A percentile compares a stretch with the other conserved stretches of the same genome.
phyloP scores from a whole-genome alignment of 2,113 vertebrate species.

The Eulemur macaco region DNA sequence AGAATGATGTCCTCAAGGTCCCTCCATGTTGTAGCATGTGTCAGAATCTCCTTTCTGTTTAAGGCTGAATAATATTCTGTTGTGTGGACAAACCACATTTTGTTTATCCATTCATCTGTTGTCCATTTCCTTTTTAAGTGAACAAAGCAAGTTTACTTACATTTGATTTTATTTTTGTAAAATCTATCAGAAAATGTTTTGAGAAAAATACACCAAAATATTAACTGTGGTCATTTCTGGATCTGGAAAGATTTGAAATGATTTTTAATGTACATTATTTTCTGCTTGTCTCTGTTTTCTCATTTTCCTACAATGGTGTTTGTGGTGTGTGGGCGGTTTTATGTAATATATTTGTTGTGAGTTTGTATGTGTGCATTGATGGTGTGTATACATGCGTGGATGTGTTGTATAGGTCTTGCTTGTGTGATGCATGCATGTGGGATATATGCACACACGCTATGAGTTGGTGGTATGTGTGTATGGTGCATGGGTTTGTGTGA shows the following conservation, averaged over 20 bases:
- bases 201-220: background rate
- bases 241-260: background rate
- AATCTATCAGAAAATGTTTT: background rate
- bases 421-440: background rate
- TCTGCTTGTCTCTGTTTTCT: background rate
- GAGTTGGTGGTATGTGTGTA: background rate
- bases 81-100: background rate
- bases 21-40: background rate
- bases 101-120: background rate
- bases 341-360: background rate
- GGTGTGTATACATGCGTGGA: no score
- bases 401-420: background rate
- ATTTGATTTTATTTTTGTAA: background rate
- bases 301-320: background rate
- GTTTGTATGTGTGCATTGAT: background rate
- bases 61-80: background rate
- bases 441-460: background rate
- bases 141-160: background rate
- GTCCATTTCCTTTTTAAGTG: background rate
- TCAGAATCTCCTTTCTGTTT: background rate
- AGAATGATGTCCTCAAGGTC: background rate
- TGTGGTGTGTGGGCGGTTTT: background rate
- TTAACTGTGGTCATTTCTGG: background rate
- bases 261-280: background rate
- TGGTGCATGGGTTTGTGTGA: background rate